A percentile compares a stretch with the other conserved stretches of the same genome.
phyloP scores from a whole-genome alignment of 2,113 vertebrate species.

The Ceuthmochares aereus region DNA sequence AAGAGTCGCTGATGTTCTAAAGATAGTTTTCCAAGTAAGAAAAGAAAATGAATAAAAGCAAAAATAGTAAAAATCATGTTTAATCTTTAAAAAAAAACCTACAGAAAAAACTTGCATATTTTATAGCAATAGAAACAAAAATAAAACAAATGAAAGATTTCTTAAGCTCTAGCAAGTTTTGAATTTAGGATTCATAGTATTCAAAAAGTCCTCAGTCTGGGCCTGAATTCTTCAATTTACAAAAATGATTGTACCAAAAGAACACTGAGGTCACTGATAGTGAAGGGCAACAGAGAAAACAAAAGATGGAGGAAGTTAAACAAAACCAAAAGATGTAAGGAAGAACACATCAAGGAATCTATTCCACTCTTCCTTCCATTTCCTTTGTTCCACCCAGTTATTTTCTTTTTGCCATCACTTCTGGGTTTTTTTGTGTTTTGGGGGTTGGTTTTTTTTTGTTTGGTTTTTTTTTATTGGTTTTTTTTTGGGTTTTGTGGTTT shows the following conservation, averaged over 20 bases:
- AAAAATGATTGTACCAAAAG: neutral
- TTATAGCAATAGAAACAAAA: neutral
- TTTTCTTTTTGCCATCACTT: neutral
- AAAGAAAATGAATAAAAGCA: neutral
- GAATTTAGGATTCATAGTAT: neutral
- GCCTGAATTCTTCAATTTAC: neutral
- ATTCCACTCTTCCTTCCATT: neutral
- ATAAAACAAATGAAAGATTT: neutral
- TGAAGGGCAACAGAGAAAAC: neutral
- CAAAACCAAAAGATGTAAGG: neutral
- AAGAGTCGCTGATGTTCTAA: neutral
- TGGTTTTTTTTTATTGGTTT: neutral
- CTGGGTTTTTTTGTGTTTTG: neutral
- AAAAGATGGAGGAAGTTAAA: neutral
- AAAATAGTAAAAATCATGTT: neutral
- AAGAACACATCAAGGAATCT: neutral
- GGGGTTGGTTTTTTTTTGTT: neutral
- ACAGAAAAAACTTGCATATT: too few species aligned
- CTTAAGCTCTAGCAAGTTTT: neutral
- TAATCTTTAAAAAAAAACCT: too few species aligned
- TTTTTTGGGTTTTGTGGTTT: too few species aligned
- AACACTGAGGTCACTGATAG: neutral
- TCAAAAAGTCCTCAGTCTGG: neutral
- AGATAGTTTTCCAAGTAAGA: neutral
- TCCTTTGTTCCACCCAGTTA: neutral